A percentile compares a stretch with the other conserved stretches of the same genome.
These are phyloP conservation scores for Meliscaeva auricollis DNA, from an alignment of 2,888 invertebrate genomes.

Conservation along the genomic window DNA sequence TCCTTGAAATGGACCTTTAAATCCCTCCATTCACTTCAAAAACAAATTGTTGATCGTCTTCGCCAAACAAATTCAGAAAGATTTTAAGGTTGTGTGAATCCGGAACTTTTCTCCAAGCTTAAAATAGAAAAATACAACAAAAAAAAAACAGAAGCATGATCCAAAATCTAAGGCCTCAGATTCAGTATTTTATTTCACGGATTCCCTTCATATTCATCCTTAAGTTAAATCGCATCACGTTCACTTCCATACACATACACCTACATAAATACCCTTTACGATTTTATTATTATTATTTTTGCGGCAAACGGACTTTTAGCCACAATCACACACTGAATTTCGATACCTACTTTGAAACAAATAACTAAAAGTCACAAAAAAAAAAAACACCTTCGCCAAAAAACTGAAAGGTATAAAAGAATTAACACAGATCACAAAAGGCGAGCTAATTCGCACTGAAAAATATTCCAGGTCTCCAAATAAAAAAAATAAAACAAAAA, in stretches of 20 bases:
- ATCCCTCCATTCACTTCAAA: no score
- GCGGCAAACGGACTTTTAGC: slow-evolving; percentile 46
- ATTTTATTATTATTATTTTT: slow-evolving; percentile 40
- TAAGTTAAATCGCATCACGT: slow-evolving; percentile 65
- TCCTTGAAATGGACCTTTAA: no score
- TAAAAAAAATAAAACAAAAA: slow-evolving; percentile 33
- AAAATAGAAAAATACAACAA: not conserved
- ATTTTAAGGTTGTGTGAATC: slow-evolving; percentile 45
- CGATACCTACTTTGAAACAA: not conserved
- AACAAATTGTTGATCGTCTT: slow-evolving; percentile 22
- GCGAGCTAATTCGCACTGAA: slow-evolving; percentile 76
- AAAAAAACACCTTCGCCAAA: slow-evolving; percentile 27
- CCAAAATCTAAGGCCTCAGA: slow-evolving; percentile 29
- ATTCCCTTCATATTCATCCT: slow-evolving; percentile 43
- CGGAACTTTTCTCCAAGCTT: slow-evolving; percentile 25
- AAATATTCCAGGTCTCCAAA: slow-evolving; percentile 63
- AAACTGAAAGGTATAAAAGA: slow-evolving; percentile 53
- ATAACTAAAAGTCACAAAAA: not conserved
- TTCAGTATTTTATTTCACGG: slow-evolving; percentile 12
- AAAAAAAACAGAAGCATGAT: slow-evolving; percentile 16
- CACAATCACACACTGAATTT: slow-evolving; percentile 56
- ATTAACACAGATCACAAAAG: slow-evolving; percentile 76
- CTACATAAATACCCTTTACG: not conserved
- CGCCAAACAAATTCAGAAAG: slow-evolving; percentile 15
- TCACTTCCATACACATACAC: not conserved